Evolutionary conservation across 2,113 vertebrate genomes (phyloP).

Genomic region (Caranx ignobilis): DNA sequence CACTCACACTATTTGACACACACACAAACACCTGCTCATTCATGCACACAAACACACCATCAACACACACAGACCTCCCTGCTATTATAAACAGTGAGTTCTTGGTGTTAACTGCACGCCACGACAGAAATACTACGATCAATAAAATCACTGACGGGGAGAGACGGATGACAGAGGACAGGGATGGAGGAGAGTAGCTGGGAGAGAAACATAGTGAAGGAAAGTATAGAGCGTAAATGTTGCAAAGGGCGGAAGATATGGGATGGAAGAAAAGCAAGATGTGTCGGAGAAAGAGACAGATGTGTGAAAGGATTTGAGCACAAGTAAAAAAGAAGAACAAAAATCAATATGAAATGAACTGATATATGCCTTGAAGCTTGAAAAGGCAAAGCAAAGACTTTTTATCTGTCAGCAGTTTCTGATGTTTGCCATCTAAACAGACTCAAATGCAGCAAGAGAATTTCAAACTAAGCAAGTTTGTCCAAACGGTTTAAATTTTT

Average conservation of each 20-base stretch:
- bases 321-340: not conserved
- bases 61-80: not conserved
- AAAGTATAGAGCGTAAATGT: not conserved
- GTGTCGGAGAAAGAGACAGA: not conserved
- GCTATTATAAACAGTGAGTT: not conserved
- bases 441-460: not conserved
- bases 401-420: not conserved
- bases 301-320: not conserved
- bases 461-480: not conserved
- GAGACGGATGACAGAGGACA: conserved; percentile 17
- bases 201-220: not conserved
- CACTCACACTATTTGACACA: not conserved
- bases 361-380: not conserved
- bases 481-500: not conserved
- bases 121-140: conserved; percentile 25
- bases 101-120: conserved; percentile 10
- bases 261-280: not conserved
- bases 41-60: not conserved
- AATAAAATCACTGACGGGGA: conserved; percentile 33
- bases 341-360: not conserved
- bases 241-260: not conserved
- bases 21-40: conserved; percentile 6
- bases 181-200: not conserved
- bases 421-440: not conserved
- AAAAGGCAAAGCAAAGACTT: not conserved